Evolutionary conservation across 2,113 vertebrate genomes (phyloP).

Genomic region (Corythaixoides concolor): DNA sequence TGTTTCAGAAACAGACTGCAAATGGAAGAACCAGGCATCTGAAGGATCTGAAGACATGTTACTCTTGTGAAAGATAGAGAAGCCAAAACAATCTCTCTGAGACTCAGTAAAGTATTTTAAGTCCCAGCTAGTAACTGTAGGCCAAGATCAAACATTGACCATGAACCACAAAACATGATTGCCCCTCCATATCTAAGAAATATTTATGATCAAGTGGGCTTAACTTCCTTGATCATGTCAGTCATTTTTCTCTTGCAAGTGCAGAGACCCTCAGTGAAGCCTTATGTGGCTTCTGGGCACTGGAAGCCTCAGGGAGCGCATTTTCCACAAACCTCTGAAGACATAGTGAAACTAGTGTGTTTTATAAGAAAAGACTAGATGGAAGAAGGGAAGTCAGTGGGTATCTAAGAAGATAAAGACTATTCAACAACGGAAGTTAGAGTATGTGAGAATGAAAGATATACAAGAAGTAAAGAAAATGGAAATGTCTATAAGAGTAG

Average conservation of each 20-base stretch:
- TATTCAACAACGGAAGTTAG: not conserved
- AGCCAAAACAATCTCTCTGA: not conserved
- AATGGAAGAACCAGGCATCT: not conserved
- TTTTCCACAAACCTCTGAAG: not conserved
- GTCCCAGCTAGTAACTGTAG: not conserved
- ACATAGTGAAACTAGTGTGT: not conserved
- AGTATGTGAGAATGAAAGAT: not conserved
- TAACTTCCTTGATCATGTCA: not conserved
- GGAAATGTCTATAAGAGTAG: not conserved
- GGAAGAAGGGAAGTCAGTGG: not conserved
- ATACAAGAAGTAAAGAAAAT: not conserved
- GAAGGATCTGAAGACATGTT: not conserved
- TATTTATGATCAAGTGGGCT: not conserved
- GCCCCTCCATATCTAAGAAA: not conserved
- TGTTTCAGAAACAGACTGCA: not conserved
- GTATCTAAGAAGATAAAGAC: not conserved
- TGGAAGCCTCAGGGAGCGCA: not conserved
- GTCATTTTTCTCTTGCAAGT: not conserved
- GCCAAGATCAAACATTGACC: not conserved
- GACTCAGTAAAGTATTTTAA: not conserved
- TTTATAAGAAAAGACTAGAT: not conserved
- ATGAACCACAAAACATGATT: not conserved
- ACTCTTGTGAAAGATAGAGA: not conserved
- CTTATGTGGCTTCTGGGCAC: accelerated
- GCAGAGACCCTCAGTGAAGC: not conserved